These are phyloP conservation scores for Ramphastos sulfuratus DNA, from an alignment of 2,113 vertebrate genomes.

Conservation along the genomic window DNA sequence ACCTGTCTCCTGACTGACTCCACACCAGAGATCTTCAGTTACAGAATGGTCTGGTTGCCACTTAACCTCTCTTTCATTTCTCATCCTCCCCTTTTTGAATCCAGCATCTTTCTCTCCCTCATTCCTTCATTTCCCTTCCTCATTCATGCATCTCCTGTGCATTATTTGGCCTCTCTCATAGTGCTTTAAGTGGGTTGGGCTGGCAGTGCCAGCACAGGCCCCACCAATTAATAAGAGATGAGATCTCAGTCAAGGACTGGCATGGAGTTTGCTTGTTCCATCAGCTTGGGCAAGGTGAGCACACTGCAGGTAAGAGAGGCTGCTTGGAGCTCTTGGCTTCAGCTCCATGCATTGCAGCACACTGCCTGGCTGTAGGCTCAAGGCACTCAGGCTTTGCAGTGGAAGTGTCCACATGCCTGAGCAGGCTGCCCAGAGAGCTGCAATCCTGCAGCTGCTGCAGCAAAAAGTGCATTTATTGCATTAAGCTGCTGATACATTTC, in stretches of 20 bases:
- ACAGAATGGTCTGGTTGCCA: not conserved
- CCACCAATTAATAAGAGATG: not conserved
- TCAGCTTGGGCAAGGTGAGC: not conserved
- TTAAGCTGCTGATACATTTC: not conserved
- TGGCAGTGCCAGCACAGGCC: not conserved
- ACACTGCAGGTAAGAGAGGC: not conserved
- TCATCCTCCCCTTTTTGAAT: not conserved
- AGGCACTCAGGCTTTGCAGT: not conserved
- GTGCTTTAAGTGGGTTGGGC: not conserved
- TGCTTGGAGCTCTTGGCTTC: not conserved
- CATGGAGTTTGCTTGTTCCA: not conserved
- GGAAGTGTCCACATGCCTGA: not conserved
- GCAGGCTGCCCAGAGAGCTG: not conserved
- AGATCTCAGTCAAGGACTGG: not conserved
- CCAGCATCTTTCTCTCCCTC: not conserved
- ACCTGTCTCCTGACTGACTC: not conserved
- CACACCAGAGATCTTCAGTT: not conserved
- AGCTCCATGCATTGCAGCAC: not conserved
- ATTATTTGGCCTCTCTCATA: not conserved
- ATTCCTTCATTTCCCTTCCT: too few species aligned
- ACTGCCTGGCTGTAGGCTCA: not conserved
- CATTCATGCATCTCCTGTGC: accelerated
- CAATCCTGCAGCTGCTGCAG: not conserved
- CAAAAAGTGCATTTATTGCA: not conserved
- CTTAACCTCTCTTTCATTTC: not conserved